These are phyloP conservation scores for Hetaerina americana DNA, from an alignment of 1,140 invertebrate genomes.

Conservation along the genomic window DNA sequence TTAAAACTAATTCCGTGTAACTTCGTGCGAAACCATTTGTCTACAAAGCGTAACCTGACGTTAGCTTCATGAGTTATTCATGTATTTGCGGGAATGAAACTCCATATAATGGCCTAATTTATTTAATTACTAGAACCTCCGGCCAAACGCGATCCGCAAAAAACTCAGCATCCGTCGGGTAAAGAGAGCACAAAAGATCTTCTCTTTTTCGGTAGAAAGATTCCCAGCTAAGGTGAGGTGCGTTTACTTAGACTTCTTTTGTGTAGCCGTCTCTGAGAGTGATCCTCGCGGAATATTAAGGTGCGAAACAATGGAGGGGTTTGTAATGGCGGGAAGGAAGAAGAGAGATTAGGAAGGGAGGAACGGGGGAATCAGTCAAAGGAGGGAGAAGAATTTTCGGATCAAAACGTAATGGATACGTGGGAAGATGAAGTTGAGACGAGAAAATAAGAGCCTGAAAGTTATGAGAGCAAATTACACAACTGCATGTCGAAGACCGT, in stretches of 20 bases:
- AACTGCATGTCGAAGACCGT: too few species aligned
- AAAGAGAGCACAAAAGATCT: background rate
- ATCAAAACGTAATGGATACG: background rate
- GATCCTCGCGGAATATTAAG: background rate
- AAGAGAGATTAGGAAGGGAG: background rate
- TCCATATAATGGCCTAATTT: too few species aligned
- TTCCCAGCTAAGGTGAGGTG: background rate
- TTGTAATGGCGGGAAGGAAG: background rate
- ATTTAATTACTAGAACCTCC: too few species aligned
- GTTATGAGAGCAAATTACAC: too few species aligned
- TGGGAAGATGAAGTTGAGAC: too few species aligned
- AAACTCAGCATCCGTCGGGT: background rate
- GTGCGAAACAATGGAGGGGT: background rate
- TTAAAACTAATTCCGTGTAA: too few species aligned
- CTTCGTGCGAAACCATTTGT: too few species aligned
- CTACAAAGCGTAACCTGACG: too few species aligned
- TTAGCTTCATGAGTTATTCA: too few species aligned
- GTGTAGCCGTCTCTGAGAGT: background rate
- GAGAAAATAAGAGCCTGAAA: too few species aligned
- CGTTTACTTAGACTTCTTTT: background rate
- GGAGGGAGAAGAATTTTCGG: background rate
- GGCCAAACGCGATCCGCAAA: background rate
- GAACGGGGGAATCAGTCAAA: background rate
- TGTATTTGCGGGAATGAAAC: too few species aligned
- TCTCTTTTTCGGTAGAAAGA: background rate